A percentile compares a stretch with the other conserved stretches of the same genome.
Conservation (phyloP, 2,113 vertebrate species). For the Alligator sinensis region DNA sequence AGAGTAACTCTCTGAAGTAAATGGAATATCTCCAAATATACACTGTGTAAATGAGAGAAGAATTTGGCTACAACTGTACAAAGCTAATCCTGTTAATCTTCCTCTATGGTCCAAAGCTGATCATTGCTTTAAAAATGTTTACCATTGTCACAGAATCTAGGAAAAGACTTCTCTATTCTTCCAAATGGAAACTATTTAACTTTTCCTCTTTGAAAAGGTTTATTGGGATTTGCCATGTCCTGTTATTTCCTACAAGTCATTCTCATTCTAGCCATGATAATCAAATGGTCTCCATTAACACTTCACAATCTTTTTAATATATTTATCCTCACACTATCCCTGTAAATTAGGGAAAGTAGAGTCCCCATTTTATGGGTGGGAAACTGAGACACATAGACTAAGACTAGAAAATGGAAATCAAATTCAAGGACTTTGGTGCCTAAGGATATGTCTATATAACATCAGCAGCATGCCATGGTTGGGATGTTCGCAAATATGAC, state of each 20-base stretch:
- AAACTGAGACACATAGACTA: background rate
- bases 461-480: too few relatives aligned
- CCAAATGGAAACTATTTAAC: background rate
- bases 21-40: slow-evolving; percentile 35
- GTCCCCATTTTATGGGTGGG: background rate
- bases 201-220: background rate
- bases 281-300: background rate
- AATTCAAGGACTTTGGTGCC: too few relatives aligned
- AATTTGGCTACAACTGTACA: slow-evolving; percentile 25
- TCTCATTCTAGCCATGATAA: background rate
- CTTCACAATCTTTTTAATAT: background rate
- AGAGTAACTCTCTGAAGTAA: slow-evolving; percentile 57
- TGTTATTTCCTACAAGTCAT: background rate
- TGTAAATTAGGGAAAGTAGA: background rate
- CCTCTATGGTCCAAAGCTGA: slow-evolving; percentile 34
- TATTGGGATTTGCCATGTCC: too few relatives aligned
- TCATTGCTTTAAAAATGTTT: slow-evolving; percentile 42
- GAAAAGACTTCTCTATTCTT: slow-evolving; percentile 23
- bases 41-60: background rate
- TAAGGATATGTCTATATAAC: too few relatives aligned
- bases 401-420: too few relatives aligned
- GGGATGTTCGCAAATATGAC: too few relatives aligned
- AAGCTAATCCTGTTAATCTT: slow-evolving; percentile 36
- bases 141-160: background rate
- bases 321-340: background rate